A percentile compares a stretch with the other conserved stretches of the same genome.
Evolutionary conservation across 1,140 invertebrate species (phyloP).

Genomic region (Brachionus rotundiformis): DNA sequence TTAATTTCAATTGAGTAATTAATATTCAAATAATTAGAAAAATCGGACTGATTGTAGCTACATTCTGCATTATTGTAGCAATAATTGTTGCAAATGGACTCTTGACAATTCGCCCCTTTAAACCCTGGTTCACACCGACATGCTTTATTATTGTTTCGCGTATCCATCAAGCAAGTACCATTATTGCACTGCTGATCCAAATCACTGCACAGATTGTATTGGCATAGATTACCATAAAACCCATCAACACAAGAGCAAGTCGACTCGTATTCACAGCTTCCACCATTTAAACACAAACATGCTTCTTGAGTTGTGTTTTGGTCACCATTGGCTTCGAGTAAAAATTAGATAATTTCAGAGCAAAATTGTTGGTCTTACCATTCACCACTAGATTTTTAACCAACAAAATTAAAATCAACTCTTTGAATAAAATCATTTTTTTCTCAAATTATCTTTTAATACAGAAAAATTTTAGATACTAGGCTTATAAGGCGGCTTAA

Average conservation of each 20-base stretch:
- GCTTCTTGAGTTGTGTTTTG: neutral
- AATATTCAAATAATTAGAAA: neutral
- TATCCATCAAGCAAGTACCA: neutral
- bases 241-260: neutral
- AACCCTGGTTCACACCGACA: neutral
- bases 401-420: neutral
- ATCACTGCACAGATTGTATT: neutral
- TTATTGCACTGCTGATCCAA: neutral
- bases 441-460: neutral
- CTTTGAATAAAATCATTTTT: neutral
- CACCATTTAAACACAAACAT: neutral
- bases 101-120: slow-evolving; percentile 8
- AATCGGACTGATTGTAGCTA: neutral
- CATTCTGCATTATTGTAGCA: slow-evolving; percentile 30
- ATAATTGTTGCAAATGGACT: neutral
- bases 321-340: neutral
- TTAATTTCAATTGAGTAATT: neutral
- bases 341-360: neutral
- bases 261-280: neutral
- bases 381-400: neutral
- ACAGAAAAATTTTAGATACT: too few species aligned
- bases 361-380: neutral
- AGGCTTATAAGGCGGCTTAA: neutral
- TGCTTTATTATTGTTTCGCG: neutral
- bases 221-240: slow-evolving; percentile 12